Evolutionary conservation across 2,888 invertebrate species (phyloP).

Genomic region (Oeneis ivallda): DNA sequence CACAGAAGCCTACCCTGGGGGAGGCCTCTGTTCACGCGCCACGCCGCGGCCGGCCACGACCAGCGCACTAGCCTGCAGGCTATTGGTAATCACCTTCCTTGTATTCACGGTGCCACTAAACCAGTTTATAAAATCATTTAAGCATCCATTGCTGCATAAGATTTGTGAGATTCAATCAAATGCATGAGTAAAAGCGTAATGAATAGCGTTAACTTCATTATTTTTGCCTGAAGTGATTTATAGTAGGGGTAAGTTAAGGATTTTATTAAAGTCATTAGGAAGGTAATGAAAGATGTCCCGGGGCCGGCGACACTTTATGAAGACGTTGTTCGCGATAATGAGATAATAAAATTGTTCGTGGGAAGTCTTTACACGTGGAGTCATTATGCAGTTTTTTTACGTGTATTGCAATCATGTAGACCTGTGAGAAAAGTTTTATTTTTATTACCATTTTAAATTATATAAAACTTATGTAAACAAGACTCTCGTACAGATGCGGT

Average conservation of each 20-base stretch:
- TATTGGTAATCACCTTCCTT: constrained; percentile 52
- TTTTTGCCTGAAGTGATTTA: constrained; percentile 12
- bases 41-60: constrained; percentile 37
- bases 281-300: constrained; percentile 73
- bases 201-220: constrained; percentile 43
- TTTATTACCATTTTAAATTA: constrained; percentile 17
- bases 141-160: constrained; percentile 45
- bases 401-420: constrained; percentile 32
- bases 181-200: constrained; percentile 42
- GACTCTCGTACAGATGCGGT: neutral
- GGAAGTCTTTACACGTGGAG: constrained; percentile 51
- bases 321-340: constrained; percentile 75
- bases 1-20: constrained; percentile 65
- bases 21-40: constrained; percentile 47
- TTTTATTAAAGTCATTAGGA: constrained; percentile 69
- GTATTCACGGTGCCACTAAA: constrained; percentile 22
- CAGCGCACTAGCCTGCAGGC: constrained; percentile 53
- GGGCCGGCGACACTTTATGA: constrained; percentile 72
- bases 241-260: constrained; percentile 55
- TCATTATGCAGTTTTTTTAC: constrained; percentile 38
- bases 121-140: neutral
- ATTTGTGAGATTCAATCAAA: neutral
- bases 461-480: neutral
- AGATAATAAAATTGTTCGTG: constrained; percentile 69
- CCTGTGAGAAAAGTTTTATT: constrained; percentile 11